Evolutionary conservation across 2,797 vertebrate species (phyloP).

Genomic region (Psittacula derbiana): DNA sequence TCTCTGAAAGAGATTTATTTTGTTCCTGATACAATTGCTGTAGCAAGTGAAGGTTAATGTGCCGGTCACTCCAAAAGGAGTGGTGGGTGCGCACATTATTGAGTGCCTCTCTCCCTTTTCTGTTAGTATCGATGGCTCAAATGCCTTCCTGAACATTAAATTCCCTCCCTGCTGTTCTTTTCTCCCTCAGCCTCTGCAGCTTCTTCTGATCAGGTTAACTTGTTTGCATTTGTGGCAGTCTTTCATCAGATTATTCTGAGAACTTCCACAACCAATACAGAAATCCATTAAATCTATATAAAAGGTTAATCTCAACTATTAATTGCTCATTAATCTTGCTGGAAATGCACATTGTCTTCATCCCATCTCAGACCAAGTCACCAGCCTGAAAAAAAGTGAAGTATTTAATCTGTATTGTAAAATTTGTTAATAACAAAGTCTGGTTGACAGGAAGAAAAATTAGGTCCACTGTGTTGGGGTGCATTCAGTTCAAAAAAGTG

Average conservation of each 20-base stretch:
- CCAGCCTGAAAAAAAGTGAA: background rate
- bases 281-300: conserved; percentile 22
- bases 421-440: conserved; percentile 39
- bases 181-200: background rate
- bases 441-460: conserved; percentile 39
- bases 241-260: background rate
- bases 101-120: background rate
- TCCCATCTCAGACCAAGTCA: background rate
- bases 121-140: background rate
- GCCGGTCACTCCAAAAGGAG: background rate
- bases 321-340: conserved; percentile 41
- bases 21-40: background rate
- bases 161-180: background rate
- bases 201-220: background rate
- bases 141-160: background rate
- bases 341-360: conserved; percentile 29
- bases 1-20: background rate
- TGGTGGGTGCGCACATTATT: background rate
- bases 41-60: background rate
- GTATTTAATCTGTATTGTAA: conserved; percentile 25
- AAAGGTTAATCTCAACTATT: conserved; percentile 31
- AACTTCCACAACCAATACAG: background rate
- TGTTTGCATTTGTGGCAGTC: conserved; percentile 7
- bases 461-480: background rate
- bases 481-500: conserved; percentile 24